These are phyloP conservation scores for Agonum fuliginosum DNA, from an alignment of 2,888 invertebrate genomes.

Conservation along the genomic window DNA sequence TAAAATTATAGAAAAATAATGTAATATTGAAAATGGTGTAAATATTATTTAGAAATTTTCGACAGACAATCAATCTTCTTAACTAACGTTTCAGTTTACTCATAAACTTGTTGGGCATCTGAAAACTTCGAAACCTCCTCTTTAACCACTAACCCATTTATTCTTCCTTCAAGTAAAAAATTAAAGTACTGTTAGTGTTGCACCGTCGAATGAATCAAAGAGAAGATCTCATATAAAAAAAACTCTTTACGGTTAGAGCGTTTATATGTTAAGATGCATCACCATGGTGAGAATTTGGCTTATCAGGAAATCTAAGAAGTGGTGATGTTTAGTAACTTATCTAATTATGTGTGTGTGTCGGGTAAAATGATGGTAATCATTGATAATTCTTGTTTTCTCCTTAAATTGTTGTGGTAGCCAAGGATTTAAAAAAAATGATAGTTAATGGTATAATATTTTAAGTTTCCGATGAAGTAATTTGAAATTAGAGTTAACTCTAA, in stretches of 20 bases:
- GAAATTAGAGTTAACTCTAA: too few relatives aligned
- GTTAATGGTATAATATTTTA: too few relatives aligned
- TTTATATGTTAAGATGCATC: constrained; percentile 22
- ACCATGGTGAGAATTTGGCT: constrained; percentile 29
- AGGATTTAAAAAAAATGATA: background rate
- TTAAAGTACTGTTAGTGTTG: background rate
- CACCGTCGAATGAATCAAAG: background rate
- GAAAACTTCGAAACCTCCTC: too few relatives aligned
- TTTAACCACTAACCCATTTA: too few relatives aligned
- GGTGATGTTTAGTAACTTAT: background rate
- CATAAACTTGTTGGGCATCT: too few relatives aligned
- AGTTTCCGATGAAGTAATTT: background rate
- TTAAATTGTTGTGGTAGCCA: background rate
- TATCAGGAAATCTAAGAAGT: constrained; percentile 22
- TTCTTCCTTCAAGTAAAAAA: too few relatives aligned
- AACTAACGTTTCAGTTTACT: too few relatives aligned
- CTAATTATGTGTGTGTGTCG: background rate
- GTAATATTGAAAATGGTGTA: too few relatives aligned
- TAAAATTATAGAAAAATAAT: too few relatives aligned
- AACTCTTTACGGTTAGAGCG: constrained; percentile 30
- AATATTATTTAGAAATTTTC: too few relatives aligned
- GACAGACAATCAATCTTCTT: too few relatives aligned
- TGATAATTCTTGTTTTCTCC: background rate
- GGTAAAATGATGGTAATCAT: background rate
- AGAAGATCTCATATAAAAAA: background rate